phyloP scores from a whole-genome alignment of 1,140 invertebrate species.

The Lasaia peninsularis region DNA sequence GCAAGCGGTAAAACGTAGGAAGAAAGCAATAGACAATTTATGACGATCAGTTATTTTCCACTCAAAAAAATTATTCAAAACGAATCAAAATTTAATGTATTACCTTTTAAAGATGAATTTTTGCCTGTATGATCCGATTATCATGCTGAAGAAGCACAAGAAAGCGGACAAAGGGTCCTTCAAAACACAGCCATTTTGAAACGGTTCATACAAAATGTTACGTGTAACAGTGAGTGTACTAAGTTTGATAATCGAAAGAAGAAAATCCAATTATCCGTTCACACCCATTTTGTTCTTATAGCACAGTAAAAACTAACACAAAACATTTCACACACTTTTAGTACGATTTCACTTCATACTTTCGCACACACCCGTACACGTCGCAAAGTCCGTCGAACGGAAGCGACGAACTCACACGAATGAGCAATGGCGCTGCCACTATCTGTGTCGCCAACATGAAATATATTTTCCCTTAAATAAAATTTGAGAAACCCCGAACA shows the following conservation, averaged over 20 bases:
- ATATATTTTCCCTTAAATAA: slow-evolving; percentile 29
- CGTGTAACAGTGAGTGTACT: slow-evolving; percentile 55
- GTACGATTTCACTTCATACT: slow-evolving; percentile 77
- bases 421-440: slow-evolving; percentile 33
- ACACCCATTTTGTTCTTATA: slow-evolving; percentile 72
- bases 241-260: slow-evolving; percentile 48
- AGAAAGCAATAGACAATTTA: slow-evolving; percentile 56
- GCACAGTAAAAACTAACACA: slow-evolving; percentile 75
- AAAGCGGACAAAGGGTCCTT: slow-evolving; percentile 77
- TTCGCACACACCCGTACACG: slow-evolving; percentile 73
- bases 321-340: slow-evolving; percentile 76
- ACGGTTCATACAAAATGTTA: slow-evolving; percentile 71
- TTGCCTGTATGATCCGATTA: slow-evolving; percentile 71
- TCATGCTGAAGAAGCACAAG: slow-evolving; percentile 72
- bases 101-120: slow-evolving; percentile 71
- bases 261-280: slow-evolving; percentile 61
- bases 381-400: slow-evolving; percentile 63
- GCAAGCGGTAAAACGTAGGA: slow-evolving; percentile 53
- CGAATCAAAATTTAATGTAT: slow-evolving; percentile 43
- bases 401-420: slow-evolving; percentile 69
- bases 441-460: slow-evolving; percentile 1
- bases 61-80: slow-evolving; percentile 35
- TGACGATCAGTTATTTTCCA: slow-evolving; percentile 69
- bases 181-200: slow-evolving; percentile 79
- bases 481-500: slow-evolving; percentile 11